These are phyloP conservation scores for Catharus fuscescens DNA, from an alignment of 2,113 vertebrate genomes.

Conservation along the genomic window DNA sequence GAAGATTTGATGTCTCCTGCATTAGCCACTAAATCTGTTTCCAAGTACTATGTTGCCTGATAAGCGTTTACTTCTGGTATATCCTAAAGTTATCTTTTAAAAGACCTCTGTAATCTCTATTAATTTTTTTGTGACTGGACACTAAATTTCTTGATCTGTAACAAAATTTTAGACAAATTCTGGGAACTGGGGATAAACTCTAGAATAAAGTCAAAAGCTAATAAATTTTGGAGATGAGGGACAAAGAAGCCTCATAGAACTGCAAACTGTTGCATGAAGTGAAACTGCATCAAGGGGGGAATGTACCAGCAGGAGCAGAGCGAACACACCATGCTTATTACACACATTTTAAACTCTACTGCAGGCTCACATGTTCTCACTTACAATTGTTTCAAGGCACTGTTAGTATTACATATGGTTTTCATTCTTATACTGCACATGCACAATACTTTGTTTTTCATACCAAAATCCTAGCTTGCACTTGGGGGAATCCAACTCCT, in stretches of 20 bases:
- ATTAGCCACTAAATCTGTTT: neutral
- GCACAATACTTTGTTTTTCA: neutral
- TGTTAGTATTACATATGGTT: neutral
- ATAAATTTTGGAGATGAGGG: neutral
- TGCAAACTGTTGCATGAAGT: neutral
- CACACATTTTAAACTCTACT: neutral
- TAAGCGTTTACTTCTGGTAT: fast-evolving
- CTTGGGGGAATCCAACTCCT: neutral
- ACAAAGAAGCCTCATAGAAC: neutral
- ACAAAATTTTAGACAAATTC: neutral
- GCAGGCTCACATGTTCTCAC: neutral
- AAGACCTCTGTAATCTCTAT: neutral
- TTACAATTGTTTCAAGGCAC: neutral
- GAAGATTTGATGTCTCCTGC: neutral
- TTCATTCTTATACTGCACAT: neutral
- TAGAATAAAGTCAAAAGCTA: neutral
- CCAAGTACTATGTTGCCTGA: neutral
- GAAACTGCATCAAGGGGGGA: neutral
- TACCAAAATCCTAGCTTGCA: neutral
- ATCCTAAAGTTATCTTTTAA: neutral
- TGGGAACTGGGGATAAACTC: neutral
- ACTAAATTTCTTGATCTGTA: neutral
- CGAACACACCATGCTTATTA: neutral
- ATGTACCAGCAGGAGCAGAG: neutral
- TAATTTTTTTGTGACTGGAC: neutral